phyloP scores from a whole-genome alignment of 2,888 invertebrate species.

The Caenorhabditis sulstoni region DNA sequence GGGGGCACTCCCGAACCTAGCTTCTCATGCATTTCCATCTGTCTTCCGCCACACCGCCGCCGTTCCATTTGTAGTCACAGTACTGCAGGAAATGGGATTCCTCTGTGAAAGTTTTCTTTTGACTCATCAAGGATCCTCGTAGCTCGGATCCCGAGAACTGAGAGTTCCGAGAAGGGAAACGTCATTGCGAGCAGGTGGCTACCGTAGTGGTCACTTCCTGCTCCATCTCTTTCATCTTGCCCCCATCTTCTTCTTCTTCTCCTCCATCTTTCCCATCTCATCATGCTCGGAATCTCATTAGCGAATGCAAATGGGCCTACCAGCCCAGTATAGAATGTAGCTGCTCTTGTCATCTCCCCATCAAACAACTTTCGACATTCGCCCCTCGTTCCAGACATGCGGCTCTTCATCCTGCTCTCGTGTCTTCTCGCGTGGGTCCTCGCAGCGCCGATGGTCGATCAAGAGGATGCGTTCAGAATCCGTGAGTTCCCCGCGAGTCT shows the following conservation, averaged over 20 bases:
- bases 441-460: constrained; percentile 52
- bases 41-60: not conserved
- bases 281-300: constrained; percentile 50
- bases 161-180: constrained; percentile 2
- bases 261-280: constrained; percentile 3
- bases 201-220: constrained; percentile 46
- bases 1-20: too few relatives aligned
- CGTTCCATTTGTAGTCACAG: not conserved
- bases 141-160: too few relatives aligned
- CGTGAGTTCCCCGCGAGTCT: constrained; percentile 25
- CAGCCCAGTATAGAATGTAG: constrained; percentile 2
- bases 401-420: constrained; percentile 55
- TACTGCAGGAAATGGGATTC: too few relatives aligned
- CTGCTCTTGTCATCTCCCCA: too few relatives aligned
- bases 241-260: constrained; percentile 1
- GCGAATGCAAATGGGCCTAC: constrained; percentile 35
- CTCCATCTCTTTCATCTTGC: not conserved
- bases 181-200: not conserved
- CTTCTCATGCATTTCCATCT: not conserved
- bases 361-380: constrained; percentile 9
- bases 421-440: constrained; percentile 64
- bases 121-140: too few relatives aligned
- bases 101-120: too few relatives aligned
- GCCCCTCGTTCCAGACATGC: constrained; percentile 49
- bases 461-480: constrained; percentile 56